Evolutionary conservation across 2,797 vertebrate genomes (phyloP), one percentile per base, ranked within the genome.

Genomic region (Anguilla obscura): DNA sequence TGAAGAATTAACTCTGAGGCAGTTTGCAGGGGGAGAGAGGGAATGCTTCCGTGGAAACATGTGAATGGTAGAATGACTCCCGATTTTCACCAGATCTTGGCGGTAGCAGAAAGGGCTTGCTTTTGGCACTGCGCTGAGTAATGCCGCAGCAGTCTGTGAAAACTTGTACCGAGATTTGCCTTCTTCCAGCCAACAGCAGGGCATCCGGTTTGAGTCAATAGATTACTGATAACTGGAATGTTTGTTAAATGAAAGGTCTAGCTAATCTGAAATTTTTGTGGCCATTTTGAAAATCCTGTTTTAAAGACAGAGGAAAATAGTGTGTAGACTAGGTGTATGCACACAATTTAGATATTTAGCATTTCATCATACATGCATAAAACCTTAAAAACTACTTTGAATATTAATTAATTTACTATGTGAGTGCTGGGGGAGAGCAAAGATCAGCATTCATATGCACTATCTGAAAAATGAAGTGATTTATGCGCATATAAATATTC

Each of bases 91-190:
- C 24, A 74, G 45, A 69, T 45, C 40, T 52, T 52, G 66, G 86
- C 27, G 40, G 74, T 74, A 21, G 74, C 82, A 79, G 9, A 89
- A 52, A 84, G 27, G 52, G 7, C 85, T 85, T 84, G 56, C 3
- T 84, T 91, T 90, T 92, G 82, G 87, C 82, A 85, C 58, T 24
- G 48, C 6, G 33, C 58, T 54, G 87, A 87, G 87, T 56, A 88
- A 89, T 88, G 76, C 91, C 85, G 45, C 85, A 88, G 60, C 58
- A 60, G 54, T 18, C 30, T 89, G 86, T 87, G 86, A 92, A 90
- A 90, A 79, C 50, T 14, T 86, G 74, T 87, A 50, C 21, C 27
- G 84, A 87, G 86, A 88, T 87, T 87, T 74, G 16, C 66, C 80
- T 50, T 79, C 76, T 48, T 79, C 76, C 63, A 83, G 52, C n/a